phyloP scores from a whole-genome alignment of 2,113 vertebrate species.

The Fulica atra region DNA sequence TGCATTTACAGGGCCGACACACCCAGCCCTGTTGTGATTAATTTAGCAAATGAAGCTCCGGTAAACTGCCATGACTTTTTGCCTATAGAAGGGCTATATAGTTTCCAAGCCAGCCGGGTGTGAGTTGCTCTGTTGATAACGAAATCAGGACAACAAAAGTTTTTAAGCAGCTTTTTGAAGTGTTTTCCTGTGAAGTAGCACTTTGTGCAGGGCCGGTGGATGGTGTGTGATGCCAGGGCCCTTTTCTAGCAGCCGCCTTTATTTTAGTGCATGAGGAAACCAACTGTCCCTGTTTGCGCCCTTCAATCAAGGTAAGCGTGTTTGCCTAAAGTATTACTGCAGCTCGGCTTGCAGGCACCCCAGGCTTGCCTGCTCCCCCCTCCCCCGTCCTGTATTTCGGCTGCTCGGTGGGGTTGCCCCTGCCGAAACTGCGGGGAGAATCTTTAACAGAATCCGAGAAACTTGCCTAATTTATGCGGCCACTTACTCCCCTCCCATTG shows the following conservation, averaged over 20 bases:
- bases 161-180: neutral
- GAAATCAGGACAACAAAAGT: neutral
- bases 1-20: neutral
- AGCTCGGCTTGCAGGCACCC: constrained; percentile 15
- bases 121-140: constrained; percentile 23
- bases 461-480: constrained; percentile 29
- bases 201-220: neutral
- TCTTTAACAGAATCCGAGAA: constrained; percentile 33
- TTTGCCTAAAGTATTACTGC: constrained; percentile 46
- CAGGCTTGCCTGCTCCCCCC: neutral
- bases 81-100: neutral
- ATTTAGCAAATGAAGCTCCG: constrained; percentile 58
- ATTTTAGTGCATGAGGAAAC: constrained; percentile 25
- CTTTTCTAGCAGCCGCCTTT: neutral
- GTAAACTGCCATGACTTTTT: neutral
- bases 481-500: neutral
- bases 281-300: constrained; percentile 20
- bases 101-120: neutral
- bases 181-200: neutral
- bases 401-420: neutral
- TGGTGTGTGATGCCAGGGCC: neutral
- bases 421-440: constrained; percentile 41
- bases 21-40: constrained; percentile 50
- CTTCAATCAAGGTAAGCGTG: constrained; percentile 28
- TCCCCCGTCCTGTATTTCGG: no score